Percentiles rank a stretch among this genome's conserved stretches.
Conservation (phyloP, 1,140 invertebrate species). For the Holcopasites calliopsidis region DNA sequence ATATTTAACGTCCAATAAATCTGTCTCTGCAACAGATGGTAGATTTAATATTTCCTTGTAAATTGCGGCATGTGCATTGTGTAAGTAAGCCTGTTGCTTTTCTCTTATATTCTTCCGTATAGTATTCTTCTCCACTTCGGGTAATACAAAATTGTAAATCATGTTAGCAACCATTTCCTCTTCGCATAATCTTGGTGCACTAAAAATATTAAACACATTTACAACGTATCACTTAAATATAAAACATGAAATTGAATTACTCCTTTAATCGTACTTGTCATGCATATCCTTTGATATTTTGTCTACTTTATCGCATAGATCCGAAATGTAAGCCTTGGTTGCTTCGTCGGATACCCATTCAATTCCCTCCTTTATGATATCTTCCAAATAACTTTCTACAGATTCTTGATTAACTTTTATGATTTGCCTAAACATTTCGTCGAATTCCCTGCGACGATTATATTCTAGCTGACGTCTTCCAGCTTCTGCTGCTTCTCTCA, state of each 20-base stretch:
- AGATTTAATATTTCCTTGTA: constrained; percentile 57
- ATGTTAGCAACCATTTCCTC: constrained; percentile 83
- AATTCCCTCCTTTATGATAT: constrained; percentile 83
- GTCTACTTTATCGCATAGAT: constrained; percentile 82
- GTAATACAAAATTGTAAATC: constrained; percentile 83
- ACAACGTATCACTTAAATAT: not conserved
- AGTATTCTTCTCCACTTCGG: constrained; percentile 80
- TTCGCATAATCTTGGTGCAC: constrained; percentile 76
- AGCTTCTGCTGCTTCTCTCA: constrained; percentile 86
- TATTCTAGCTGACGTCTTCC: constrained; percentile 85
- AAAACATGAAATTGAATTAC: not conserved
- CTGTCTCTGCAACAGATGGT: not conserved
- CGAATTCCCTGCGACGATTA: constrained; percentile 84
- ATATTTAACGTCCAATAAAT: not conserved
- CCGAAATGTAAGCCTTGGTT: constrained; percentile 80
- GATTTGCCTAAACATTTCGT: constrained; percentile 88
- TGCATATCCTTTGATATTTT: constrained; percentile 78
- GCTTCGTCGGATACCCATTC: constrained; percentile 81
- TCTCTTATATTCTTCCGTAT: constrained; percentile 68
- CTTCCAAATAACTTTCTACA: constrained; percentile 83
- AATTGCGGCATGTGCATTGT: constrained; percentile 51
- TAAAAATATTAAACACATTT: constrained; percentile 28
- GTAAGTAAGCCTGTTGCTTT: constrained; percentile 58
- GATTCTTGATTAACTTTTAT: constrained; percentile 81
- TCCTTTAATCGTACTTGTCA: constrained; percentile 33